Base-by-base conservation (phyloP, 1,140 invertebrate species). In the Drosophila bocki region DNA sequence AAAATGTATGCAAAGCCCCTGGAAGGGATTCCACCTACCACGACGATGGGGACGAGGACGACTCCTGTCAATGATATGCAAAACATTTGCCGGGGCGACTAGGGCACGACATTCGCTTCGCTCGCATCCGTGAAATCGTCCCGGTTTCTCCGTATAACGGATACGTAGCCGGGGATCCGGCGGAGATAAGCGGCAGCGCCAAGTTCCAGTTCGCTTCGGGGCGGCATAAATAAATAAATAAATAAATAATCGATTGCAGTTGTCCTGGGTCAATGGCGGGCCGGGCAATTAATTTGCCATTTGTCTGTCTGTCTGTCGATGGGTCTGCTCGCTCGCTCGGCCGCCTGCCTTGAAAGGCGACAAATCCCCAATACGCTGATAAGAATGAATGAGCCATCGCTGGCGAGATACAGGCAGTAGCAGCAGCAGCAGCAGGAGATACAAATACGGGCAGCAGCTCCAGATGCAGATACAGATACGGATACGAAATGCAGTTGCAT, bases 341-440 rank as follows among this genome's bases (percentile, higher is more conserved):
- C 22, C 45, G 22, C 22, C 45, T 48, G 64, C 44, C 69, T 72
- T 71, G 51, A 72, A 72, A 71, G 65, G 83, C 83, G 83, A 79
- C 80, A 86, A 87, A 87, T 87, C 83, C 83, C 80, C 83, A 79
- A 74, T 80, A 87, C 83, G 80, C 83, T 87, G 83, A 87, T 87
- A 85, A 87, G 83, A 87, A 87, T 87, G 80, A 87, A 87, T 87
- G 83, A 82, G 82, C 79, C 76, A 67, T 65, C 62, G 44, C 53
- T 58, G 69, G 51, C 54, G 64, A 62, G 58, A 67, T 76, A 65
- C 57, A 54, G 26, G 39, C 65, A 15, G 33, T 44, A 59, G 22
- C 22, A 22, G 2, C 26, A 29, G 26, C 26, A 29, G 26, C 26
- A 29, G 26, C 6, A 29, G 22, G 22, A 22, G 51, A 69, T 62